Evolutionary conservation across 2,888 invertebrate species (phyloP), one percentile per base, ranked within the genome.

Genomic region (Fragum whitleyi): DNA sequence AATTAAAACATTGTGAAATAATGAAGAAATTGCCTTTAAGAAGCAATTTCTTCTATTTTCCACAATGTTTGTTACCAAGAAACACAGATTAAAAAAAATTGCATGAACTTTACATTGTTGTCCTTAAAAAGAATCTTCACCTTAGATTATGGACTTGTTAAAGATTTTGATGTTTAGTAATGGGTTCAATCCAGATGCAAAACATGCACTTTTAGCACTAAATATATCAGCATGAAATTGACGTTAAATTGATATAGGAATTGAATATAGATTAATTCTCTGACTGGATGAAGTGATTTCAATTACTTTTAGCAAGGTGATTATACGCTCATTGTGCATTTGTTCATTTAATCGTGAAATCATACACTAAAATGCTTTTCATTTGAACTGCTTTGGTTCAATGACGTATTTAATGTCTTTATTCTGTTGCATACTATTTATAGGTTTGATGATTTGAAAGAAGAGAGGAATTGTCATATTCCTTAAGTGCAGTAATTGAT

Each of bases 361-460:
- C 16, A 9, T 65, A 65, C 65, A 65, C 36, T 23, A 23, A 65
- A 65, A 42, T 65, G 65, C 65, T 65, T 65, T 65, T 65, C 36
- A 26, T 23, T 42, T 21, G 39, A 29, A 32, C 3, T 32, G 32
- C 9, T 29, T 29, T 61, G n/a, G 29, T 61, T 29, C 19, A 29
- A n/a, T 61, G 29, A 16, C n/a, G 32, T 32, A 23, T 26, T 59
- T 28, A 11, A 23, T 59, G 23, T 59, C 26, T 7, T 26, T 16
- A n/a, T n/a, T n/a, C n/a, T n/a, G n/a, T n/a, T n/a, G n/a, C n/a
- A n/a, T n/a, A n/a, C 28, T 16, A 59, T 59, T 28, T 59, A 11
- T 51, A 26, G 23, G 0, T 59, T 1, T 14, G 26, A 51, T 36
- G 32, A n/a, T 36, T 36, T 36, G 5, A 36, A 36, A 36, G 32